Evolutionary conservation across 1,140 invertebrate genomes (phyloP).

Genomic region (Plectrocnemia conspersa): DNA sequence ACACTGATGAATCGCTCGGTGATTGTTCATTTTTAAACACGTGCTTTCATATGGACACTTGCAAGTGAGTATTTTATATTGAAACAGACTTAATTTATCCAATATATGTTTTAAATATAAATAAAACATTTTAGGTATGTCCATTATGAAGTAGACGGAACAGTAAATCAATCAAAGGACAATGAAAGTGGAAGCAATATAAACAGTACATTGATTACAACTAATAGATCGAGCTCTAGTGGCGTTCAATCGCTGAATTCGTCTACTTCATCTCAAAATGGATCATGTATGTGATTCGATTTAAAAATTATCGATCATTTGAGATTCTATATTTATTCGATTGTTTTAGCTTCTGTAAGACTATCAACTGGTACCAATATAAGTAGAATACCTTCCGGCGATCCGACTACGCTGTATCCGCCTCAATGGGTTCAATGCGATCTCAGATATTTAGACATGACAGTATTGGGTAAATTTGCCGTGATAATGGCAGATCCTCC

Average conservation of each 20-base stretch:
- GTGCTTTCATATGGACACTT: conserved; percentile 98
- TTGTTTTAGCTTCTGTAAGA: conserved; percentile 23
- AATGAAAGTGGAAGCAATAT: conserved; percentile 28
- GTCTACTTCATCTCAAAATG: conserved; percentile 21
- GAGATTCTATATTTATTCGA: background rate
- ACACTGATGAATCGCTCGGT: conserved; percentile 93
- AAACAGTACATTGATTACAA: background rate
- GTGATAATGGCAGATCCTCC: conserved; percentile 96
- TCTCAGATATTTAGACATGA: conserved; percentile 92
- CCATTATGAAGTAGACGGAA: conserved; percentile 84
- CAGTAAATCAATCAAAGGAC: conserved; percentile 35
- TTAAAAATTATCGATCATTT: background rate
- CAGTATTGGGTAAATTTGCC: conserved; percentile 88
- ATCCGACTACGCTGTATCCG: conserved; percentile 71
- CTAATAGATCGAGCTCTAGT: conserved; percentile 27
- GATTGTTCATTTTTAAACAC: conserved; percentile 98
- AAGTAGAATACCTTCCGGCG: conserved; percentile 39
- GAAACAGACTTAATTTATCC: background rate
- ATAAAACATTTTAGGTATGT: conserved; percentile 66
- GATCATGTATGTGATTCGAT: conserved; percentile 20
- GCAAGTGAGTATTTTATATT: conserved; percentile 67
- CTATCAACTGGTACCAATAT: conserved; percentile 22
- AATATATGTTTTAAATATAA: conserved; percentile 2
- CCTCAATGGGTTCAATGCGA: conserved; percentile 98
- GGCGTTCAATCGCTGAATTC: conserved; percentile 23